Percentiles rank a stretch among this genome's conserved stretches.
Evolutionary conservation across 2,888 invertebrate genomes (phyloP).

Genomic region (Lumbricus terrestris): DNA sequence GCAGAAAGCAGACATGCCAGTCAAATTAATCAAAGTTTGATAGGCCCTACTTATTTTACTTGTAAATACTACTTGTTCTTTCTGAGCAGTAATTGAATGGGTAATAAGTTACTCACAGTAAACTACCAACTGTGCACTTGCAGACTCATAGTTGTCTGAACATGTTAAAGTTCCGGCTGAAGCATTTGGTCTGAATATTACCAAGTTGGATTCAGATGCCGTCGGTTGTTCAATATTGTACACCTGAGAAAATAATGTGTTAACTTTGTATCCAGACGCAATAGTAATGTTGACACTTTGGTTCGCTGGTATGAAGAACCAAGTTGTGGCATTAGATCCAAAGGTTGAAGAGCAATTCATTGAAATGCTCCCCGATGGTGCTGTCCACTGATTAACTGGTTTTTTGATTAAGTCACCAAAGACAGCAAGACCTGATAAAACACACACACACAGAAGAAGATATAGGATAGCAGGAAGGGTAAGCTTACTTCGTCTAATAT

Average conservation of each 20-base stretch:
- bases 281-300: background rate
- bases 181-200: background rate
- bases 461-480: background rate
- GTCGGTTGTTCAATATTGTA: background rate
- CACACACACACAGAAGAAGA: no score
- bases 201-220: background rate
- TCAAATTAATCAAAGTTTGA: no score
- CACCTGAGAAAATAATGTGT: background rate
- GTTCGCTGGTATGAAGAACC: background rate
- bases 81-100: no score
- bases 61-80: no score
- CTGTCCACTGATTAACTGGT: background rate
- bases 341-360: background rate
- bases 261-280: background rate
- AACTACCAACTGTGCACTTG: background rate
- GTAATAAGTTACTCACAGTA: background rate
- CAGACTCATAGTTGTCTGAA: background rate
- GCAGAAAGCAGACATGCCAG: no score
- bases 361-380: background rate
- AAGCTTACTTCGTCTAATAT: no score
- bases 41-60: no score
- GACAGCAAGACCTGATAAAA: background rate
- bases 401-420: background rate
- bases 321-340: background rate
- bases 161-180: background rate